These are phyloP conservation scores for Blera fallax DNA, from an alignment of 2,888 invertebrate genomes.

Conservation along the genomic window DNA sequence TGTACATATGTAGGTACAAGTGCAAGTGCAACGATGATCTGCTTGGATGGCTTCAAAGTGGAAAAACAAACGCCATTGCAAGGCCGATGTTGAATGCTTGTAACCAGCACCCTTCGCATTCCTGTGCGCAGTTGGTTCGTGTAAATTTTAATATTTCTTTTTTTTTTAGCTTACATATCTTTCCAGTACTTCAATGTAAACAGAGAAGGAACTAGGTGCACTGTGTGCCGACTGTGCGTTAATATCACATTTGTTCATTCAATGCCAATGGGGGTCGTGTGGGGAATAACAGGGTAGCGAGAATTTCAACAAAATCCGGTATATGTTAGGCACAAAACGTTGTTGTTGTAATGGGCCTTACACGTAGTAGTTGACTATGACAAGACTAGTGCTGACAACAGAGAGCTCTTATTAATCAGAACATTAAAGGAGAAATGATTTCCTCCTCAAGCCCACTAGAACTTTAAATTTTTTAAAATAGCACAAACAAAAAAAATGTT, in stretches of 20 bases:
- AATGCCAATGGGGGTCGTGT: conserved; percentile 23
- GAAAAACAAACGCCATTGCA: conserved; percentile 41
- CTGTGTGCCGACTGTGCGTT: not conserved
- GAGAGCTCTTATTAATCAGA: too few species aligned
- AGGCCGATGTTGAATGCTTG: conserved; percentile 28
- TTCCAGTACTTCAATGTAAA: not conserved
- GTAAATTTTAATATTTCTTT: not conserved
- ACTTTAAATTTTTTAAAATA: too few species aligned
- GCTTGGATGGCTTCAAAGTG: conserved; percentile 33
- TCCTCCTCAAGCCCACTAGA: too few species aligned
- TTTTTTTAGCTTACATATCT: not conserved
- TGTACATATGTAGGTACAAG: too few species aligned
- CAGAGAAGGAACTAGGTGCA: not conserved
- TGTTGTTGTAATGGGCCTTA: too few species aligned
- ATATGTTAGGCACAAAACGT: too few species aligned
- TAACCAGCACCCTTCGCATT: conserved; percentile 31
- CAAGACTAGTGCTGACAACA: too few species aligned
- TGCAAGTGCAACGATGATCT: conserved; percentile 38
- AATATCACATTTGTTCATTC: conserved; percentile 16
- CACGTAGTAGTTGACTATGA: too few species aligned
- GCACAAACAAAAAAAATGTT: too few species aligned
- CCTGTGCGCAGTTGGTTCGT: not conserved
- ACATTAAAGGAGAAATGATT: too few species aligned
- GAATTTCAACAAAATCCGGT: not conserved
- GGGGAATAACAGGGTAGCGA: not conserved